Base-by-base conservation (phyloP, 2,113 vertebrate species). In the Hypocryptadius cinnamomeus region DNA sequence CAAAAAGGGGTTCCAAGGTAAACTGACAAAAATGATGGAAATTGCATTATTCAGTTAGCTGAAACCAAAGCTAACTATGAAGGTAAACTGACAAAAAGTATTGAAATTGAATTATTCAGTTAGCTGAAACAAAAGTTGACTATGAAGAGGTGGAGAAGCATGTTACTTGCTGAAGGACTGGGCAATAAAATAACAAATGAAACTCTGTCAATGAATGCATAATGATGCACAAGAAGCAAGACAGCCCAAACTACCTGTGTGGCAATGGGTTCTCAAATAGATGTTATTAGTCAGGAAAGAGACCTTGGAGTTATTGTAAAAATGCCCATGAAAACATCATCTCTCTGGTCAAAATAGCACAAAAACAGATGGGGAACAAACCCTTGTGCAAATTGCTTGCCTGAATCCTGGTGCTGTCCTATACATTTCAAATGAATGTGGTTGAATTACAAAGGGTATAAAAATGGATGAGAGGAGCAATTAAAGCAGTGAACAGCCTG, bases 171-270 rank as follows among this genome's bases (percentile, higher is more conserved):
- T 74, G 73, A 90, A 68, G 56, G 31, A 60, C n/a, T 37, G 37
- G 66, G 45, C 45, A 89, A 60, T 82, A 69, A 93, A 79, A 81
- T 56, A 91, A 51, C 37, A 76, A 91, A 65, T 65, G 24, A 69
- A 95, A 81, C 14, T 83, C 59, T 83, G 86, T 90, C 86, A 90
- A 44, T 92, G 80, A 66, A 86, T 71, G 64, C 72, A 90, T 84
- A 90, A 80, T 54, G 84, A 86, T 63, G 51, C 56, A 39, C 27
- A 89, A 69, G 50, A 59, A 81, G 13, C 70, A 87, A 89, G 92
- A 61, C 37, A 89, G 44, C 45, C 71, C 71, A 57, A 85, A 79
- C 33, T 84, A 76, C n/a, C 31, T 57, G 64, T 3, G 7, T 82
- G 66, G 53, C 1, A 2, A 37, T 21, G 37, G 35, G 10, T 85